A percentile compares a stretch with the other conserved stretches of the same genome.
Evolutionary conservation across 2,113 vertebrate genomes (phyloP).

Genomic region (Athene noctua): DNA sequence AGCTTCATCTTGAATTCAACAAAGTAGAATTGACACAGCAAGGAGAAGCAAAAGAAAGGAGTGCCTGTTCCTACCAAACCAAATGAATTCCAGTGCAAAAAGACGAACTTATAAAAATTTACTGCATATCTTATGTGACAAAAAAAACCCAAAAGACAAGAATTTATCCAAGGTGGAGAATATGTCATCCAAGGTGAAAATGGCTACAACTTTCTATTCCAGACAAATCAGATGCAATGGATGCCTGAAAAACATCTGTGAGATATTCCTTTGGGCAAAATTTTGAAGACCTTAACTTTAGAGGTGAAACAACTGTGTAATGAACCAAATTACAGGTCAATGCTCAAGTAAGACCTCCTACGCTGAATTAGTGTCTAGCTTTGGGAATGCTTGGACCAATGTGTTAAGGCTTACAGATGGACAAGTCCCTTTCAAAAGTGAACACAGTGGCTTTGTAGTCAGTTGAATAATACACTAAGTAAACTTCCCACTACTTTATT

Average conservation of each 20-base stretch:
- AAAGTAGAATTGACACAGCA: neutral
- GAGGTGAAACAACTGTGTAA: neutral
- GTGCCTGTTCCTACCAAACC: neutral
- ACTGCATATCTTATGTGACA: neutral
- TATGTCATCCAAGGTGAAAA: neutral
- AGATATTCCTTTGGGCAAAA: neutral
- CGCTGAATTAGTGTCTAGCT: neutral
- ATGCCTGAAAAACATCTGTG: neutral
- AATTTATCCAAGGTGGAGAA: neutral
- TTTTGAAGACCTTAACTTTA: neutral
- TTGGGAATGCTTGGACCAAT: neutral
- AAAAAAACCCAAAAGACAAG: neutral
- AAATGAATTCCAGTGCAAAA: neutral
- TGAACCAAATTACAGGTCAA: neutral
- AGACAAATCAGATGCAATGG: neutral
- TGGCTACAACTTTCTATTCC: neutral
- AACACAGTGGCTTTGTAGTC: neutral
- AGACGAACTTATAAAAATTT: neutral
- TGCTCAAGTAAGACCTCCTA: neutral
- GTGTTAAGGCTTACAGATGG: neutral
- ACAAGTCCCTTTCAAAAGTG: neutral
- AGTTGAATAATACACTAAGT: neutral
- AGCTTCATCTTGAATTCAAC: neutral
- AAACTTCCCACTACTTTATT: neutral
- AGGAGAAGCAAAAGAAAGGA: conserved; percentile 55